Conservation (phyloP, 2,888 invertebrate species). For the Eumacrocentrus americanus region DNA sequence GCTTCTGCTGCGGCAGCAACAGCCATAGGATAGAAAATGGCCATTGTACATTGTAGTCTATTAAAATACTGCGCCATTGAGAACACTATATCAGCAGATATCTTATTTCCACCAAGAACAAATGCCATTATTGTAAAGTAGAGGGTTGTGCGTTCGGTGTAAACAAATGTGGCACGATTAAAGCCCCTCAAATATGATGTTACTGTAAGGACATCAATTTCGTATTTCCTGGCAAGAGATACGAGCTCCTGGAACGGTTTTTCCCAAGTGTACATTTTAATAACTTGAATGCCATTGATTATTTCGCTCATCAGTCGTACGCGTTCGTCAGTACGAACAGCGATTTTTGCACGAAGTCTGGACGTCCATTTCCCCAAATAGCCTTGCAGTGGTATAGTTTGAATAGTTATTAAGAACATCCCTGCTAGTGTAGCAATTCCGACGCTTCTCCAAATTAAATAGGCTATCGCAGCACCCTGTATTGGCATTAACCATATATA, state of each 20-base stretch:
- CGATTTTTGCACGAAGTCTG: constrained; percentile 62
- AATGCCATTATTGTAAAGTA: constrained; percentile 81
- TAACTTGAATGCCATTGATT: constrained; percentile 78
- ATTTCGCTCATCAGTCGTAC: constrained; percentile 82
- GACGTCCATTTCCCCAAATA: constrained; percentile 63
- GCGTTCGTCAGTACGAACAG: constrained; percentile 71
- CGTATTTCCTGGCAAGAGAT: constrained; percentile 73
- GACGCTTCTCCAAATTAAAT: constrained; percentile 66
- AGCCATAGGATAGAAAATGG: constrained; percentile 70
- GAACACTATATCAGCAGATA: constrained; percentile 73
- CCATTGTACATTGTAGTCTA: constrained; percentile 72
- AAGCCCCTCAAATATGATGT: constrained; percentile 74
- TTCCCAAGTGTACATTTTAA: constrained; percentile 90
- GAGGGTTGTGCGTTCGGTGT: constrained; percentile 83
- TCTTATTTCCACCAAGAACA: constrained; percentile 67
- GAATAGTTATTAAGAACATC: constrained; percentile 65
- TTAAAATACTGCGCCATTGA: constrained; percentile 81
- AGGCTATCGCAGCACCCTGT: constrained; percentile 71
- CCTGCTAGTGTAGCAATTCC: constrained; percentile 68
- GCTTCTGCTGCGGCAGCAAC: constrained; percentile 70
- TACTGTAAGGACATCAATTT: constrained; percentile 71
- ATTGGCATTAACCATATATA: constrained; percentile 83
- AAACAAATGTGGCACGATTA: constrained; percentile 72
- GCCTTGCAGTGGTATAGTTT: constrained; percentile 65
- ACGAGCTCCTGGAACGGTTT: constrained; percentile 76